phyloP scores from a whole-genome alignment of 2,888 invertebrate species.

The Drosophila paranaensis region DNA sequence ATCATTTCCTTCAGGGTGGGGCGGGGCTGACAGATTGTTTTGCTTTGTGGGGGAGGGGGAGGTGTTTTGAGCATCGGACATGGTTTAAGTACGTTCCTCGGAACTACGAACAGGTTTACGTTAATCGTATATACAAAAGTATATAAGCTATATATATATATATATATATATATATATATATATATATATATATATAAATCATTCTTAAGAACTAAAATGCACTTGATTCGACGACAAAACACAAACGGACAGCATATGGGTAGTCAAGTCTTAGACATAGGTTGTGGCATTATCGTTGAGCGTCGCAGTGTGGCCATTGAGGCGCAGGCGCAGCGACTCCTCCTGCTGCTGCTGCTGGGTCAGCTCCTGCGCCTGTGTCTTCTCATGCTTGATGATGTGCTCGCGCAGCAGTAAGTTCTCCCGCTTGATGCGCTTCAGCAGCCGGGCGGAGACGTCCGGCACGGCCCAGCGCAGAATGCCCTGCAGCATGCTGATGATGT shows the following conservation, averaged over 20 bases:
- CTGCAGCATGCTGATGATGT: slow-evolving; percentile 90
- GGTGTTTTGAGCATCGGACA: slow-evolving; percentile 45
- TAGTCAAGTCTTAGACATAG: slow-evolving; percentile 50
- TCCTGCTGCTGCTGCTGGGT: slow-evolving; percentile 7
- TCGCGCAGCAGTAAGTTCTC: slow-evolving; percentile 91
- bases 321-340: slow-evolving; percentile 34
- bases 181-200: slow-evolving; percentile 6
- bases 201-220: slow-evolving; percentile 54
- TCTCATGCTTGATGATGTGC: slow-evolving; percentile 89
- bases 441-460: slow-evolving; percentile 90
- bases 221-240: slow-evolving; percentile 28
- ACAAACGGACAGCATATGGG: background rate
- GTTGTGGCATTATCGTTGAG: slow-evolving; percentile 51
- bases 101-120: slow-evolving; percentile 3
- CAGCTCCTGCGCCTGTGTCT: slow-evolving; percentile 44
- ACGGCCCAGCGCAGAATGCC: slow-evolving; percentile 91
- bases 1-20: slow-evolving; percentile 3
- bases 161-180: no score
- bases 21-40: slow-evolving; percentile 17
- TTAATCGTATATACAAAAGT: slow-evolving; percentile 52
- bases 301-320: slow-evolving; percentile 21
- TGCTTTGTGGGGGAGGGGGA: slow-evolving; percentile 2
- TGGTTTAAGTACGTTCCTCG: slow-evolving; percentile 45
- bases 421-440: slow-evolving; percentile 89
- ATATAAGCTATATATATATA: slow-evolving; percentile 45